Evolutionary conservation across 2,113 vertebrate genomes (phyloP).

Genomic region (Nesospiza acunhae): DNA sequence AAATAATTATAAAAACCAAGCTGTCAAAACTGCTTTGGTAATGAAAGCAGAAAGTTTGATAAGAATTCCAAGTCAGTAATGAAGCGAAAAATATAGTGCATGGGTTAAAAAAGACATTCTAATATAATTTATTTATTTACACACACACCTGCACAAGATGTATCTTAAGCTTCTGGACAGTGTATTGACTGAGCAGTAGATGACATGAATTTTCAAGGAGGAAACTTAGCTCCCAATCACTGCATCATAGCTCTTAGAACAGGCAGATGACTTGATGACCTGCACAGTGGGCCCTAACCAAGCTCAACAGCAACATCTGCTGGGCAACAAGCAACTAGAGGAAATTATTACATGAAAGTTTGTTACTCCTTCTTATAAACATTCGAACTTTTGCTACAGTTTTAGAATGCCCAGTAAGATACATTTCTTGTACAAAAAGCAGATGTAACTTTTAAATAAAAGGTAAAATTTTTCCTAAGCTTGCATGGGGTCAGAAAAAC

Average conservation of each 20-base stretch:
- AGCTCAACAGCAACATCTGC: slow-evolving; percentile 71
- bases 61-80: background rate
- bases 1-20: background rate
- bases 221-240: background rate
- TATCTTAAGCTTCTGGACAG: background rate
- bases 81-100: background rate
- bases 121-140: background rate
- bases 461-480: background rate
- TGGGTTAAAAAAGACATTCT: background rate
- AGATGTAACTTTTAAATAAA: background rate
- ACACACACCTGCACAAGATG: background rate
- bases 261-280: background rate
- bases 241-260: background rate
- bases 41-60: background rate
- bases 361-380: background rate
- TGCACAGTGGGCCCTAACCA: background rate
- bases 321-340: background rate
- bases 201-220: slow-evolving; percentile 5
- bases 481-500: background rate
- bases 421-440: background rate
- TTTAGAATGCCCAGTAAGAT: background rate
- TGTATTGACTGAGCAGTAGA: background rate
- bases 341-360: background rate
- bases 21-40: background rate
- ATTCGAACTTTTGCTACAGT: background rate